Base-by-base conservation (phyloP, 2,888 invertebrate genomes). In the Scaptomyza reducta region DNA sequence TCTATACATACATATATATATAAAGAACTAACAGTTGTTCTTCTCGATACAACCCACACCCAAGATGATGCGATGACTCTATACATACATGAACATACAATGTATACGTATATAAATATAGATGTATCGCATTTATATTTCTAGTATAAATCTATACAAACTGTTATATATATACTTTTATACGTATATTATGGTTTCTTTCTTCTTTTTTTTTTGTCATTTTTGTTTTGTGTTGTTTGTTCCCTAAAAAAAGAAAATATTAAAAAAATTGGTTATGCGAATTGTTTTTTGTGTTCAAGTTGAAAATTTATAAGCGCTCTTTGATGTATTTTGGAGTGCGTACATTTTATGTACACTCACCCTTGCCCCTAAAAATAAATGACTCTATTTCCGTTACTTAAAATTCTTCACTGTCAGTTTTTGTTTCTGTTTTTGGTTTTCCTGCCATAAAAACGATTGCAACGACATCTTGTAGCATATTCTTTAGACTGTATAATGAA, bases 31-130 rank as follows among this genome's bases (percentile, higher is more conserved):
- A 69, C 66, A 84, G 70, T 85, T 74, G 70, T 61, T 73, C 73
- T 72, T 65, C 68, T 62, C 49, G 38, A 59, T 62, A 63, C 87
- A 68, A 62, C 88, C 88, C 87, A 83, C 83, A 83, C 83, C 83
- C 74, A 74, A 86, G 65, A 67, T 54, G 70, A 71, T 71, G 79
- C 50, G 60, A 72, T 74, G 47, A 40, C 55, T 57, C 55, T 57
- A 22, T 22, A 22, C 22, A 22, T 22, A 22, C 22, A 57, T 40
- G n/a, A n/a, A 54, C 40, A 55, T 46, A 27, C 33, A 61, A 55
- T 65, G 40, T 14, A 29, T 55, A 33, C 63, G 49, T 71, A 45
- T 63, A 66, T 74, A 67, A 68, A 77, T 79, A 66, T 77, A 71
- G 63, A 67, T 58, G 49, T 63, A 54, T 47, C 49, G 22, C 46